These are phyloP conservation scores for Heteropelma amictum DNA, from an alignment of 2,888 invertebrate species.

Conservation along the genomic window DNA sequence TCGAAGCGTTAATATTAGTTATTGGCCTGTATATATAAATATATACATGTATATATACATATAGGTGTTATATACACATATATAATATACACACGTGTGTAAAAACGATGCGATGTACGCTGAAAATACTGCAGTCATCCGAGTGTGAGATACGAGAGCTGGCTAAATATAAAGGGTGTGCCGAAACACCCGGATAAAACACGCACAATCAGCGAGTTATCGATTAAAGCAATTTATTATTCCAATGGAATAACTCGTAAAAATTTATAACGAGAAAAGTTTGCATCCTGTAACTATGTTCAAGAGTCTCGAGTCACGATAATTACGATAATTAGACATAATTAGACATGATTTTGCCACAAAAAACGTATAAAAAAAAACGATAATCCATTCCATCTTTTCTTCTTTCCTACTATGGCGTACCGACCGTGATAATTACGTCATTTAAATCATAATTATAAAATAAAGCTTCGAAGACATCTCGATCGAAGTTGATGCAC, in stretches of 20 bases:
- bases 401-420: background rate
- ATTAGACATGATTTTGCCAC: no score
- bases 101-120: background rate
- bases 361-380: no score
- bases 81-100: no score
- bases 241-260: background rate
- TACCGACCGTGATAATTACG: background rate
- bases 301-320: no score
- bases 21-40: constrained; percentile 15
- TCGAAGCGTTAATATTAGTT: constrained; percentile 40
- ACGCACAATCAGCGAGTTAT: background rate
- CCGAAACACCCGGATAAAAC: no score
- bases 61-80: no score
- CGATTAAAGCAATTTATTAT: background rate
- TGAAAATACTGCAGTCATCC: background rate
- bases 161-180: background rate
- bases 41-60: no score
- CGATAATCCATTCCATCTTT: constrained; percentile 1
- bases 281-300: no score
- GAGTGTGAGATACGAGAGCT: background rate
- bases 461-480: background rate
- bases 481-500: background rate
- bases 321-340: no score
- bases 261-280: background rate
- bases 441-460: background rate